Evolutionary conservation across 2,888 invertebrate genomes (phyloP).

Genomic region (Diarsia dahlii): DNA sequence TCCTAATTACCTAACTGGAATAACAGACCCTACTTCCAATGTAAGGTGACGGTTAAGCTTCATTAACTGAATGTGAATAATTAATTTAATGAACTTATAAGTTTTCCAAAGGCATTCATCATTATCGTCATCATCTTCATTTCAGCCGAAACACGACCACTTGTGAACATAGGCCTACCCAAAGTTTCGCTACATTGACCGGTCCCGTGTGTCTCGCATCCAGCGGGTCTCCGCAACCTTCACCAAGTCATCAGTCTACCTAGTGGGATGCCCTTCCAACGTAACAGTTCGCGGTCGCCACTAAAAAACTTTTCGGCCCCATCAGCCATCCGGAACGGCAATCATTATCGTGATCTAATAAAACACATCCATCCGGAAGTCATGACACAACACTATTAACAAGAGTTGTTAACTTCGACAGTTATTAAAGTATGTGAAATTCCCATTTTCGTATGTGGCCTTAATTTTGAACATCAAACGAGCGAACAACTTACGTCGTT

Average conservation of each 20-base stretch:
- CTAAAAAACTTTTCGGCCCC: no score
- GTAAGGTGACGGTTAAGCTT: constrained; percentile 57
- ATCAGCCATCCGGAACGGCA: no score
- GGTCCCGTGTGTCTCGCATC: no score
- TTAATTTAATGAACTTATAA: constrained; percentile 33
- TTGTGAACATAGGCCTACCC: no score
- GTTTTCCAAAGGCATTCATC: constrained; percentile 2
- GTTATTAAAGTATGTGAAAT: constrained; percentile 75
- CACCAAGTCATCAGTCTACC: no score
- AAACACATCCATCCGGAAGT: constrained; percentile 31
- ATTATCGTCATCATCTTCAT: no score
- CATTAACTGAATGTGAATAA: constrained; percentile 56
- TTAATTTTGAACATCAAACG: constrained; percentile 79
- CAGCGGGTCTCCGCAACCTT: no score
- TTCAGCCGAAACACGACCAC: no score
- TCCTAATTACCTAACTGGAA: constrained; percentile 69
- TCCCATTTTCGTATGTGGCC: constrained; percentile 74
- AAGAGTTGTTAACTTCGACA: constrained; percentile 57
- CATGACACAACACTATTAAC: constrained; percentile 64
- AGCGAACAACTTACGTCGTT: constrained; percentile 79
- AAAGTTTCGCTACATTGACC: no score
- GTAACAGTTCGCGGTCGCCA: no score
- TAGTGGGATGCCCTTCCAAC: no score
- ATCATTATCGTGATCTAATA: constrained; percentile 24
- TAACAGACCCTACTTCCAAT: constrained; percentile 67